Evolutionary conservation across 2,888 invertebrate species (phyloP).

Genomic region (Aspidiotus destructor): DNA sequence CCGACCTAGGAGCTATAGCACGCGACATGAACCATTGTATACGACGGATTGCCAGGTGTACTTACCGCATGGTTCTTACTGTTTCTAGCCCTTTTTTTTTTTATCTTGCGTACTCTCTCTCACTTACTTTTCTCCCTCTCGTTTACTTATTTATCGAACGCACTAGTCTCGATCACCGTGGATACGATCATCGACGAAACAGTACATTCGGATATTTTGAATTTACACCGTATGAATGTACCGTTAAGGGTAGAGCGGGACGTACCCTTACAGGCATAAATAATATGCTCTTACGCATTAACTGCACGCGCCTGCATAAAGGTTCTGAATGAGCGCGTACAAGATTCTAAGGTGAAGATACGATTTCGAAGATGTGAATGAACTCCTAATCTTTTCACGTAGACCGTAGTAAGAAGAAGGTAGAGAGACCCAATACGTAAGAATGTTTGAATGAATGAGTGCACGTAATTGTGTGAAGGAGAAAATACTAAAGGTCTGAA

Average conservation of each 20-base stretch:
- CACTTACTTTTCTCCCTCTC: constrained; percentile 2
- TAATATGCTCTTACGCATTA: not conserved
- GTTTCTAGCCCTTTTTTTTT: constrained; percentile 25
- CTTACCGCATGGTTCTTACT: constrained; percentile 27
- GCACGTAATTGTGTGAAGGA: no score
- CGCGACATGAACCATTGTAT: constrained; percentile 31
- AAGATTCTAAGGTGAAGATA: not conserved
- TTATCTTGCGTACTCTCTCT: not conserved
- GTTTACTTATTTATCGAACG: not conserved
- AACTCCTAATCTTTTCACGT: not conserved
- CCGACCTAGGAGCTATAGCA: constrained; percentile 29
- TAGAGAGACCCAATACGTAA: not conserved
- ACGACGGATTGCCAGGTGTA: constrained; percentile 31
- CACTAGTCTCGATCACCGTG: constrained; percentile 12
- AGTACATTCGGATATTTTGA: constrained; percentile 11
- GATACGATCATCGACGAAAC: constrained; percentile 14
- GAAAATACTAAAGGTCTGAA: no score
- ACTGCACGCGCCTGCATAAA: not conserved
- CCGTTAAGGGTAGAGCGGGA: not conserved
- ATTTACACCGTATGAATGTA: constrained; percentile 2
- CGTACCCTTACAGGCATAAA: not conserved
- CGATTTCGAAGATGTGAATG: not conserved
- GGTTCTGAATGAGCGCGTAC: not conserved
- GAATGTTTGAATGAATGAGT: not conserved
- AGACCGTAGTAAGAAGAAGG: not conserved